Percentiles rank a stretch among this genome's conserved stretches.
Conservation (phyloP, 2,888 invertebrate species). For the Gymnosoma rotundatum region DNA sequence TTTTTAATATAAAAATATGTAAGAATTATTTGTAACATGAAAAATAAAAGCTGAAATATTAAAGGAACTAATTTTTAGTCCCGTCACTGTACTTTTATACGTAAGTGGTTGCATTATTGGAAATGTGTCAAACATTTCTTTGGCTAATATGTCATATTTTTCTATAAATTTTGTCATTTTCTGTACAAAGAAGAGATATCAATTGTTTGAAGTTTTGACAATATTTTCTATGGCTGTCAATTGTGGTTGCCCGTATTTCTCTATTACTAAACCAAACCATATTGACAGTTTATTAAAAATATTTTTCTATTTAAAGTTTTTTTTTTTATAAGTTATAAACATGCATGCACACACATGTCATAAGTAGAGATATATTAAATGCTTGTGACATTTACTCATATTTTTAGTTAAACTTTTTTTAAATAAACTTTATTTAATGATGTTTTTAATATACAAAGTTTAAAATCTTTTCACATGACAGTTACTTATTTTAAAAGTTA, state of each 20-base stretch:
- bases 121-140: neutral
- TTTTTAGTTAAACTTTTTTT: neutral
- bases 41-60: too few relatives aligned
- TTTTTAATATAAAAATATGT: too few relatives aligned
- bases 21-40: too few relatives aligned
- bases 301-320: slow-evolving; percentile 11
- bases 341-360: neutral
- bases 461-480: neutral
- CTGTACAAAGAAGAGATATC: neutral
- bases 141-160: neutral
- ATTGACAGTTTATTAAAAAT: slow-evolving; percentile 36
- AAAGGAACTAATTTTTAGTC: too few relatives aligned
- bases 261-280: neutral
- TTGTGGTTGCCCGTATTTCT: slow-evolving; percentile 17
- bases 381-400: neutral
- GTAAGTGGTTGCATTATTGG: neutral
- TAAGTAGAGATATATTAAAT: neutral
- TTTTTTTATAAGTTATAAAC: neutral
- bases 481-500: neutral
- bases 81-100: neutral
- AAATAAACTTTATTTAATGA: neutral
- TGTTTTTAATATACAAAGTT: neutral
- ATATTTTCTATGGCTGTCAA: slow-evolving; percentile 30
- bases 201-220: neutral
- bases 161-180: neutral